Evolutionary conservation across 2,797 vertebrate species (phyloP).

Genomic region (Channallabes apus): DNA sequence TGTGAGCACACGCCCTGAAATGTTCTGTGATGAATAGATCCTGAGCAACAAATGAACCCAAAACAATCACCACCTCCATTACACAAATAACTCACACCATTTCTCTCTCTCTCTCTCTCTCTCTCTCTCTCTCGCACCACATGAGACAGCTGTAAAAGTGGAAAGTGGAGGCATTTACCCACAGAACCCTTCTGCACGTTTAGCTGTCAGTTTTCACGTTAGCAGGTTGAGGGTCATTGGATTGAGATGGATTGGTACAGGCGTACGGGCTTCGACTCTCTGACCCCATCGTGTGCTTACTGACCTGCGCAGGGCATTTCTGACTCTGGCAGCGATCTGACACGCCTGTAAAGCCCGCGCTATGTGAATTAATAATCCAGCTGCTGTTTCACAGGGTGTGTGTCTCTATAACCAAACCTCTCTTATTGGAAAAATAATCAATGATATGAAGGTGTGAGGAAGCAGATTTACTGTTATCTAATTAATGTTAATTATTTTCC

Average conservation of each 20-base stretch:
- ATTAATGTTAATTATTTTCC: not conserved
- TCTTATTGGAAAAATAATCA: slow-evolving; percentile 30
- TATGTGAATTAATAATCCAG: slow-evolving; percentile 76
- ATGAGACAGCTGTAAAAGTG: not conserved
- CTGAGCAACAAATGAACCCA: slow-evolving; percentile 1
- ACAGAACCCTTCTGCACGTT: slow-evolving; percentile 16
- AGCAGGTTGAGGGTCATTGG: slow-evolving; percentile 18
- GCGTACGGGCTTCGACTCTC: slow-evolving; percentile 43
- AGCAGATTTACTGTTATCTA: not conserved
- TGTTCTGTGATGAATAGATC: not conserved
- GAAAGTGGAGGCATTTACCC: slow-evolving; percentile 6
- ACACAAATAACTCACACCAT: not conserved
- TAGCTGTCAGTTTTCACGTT: slow-evolving; percentile 42
- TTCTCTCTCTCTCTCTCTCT: not conserved
- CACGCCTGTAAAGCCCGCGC: slow-evolving; percentile 66
- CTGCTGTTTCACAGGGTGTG: not conserved
- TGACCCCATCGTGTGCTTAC: slow-evolving; percentile 56
- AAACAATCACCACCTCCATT: slow-evolving; percentile 15
- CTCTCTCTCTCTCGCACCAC: not conserved
- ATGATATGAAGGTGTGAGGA: not conserved
- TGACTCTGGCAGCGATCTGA: slow-evolving; percentile 71
- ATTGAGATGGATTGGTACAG: slow-evolving; percentile 50
- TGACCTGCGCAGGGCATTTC: slow-evolving; percentile 60
- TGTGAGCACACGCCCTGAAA: not conserved
- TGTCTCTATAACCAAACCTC: not conserved